phyloP scores from a whole-genome alignment of 2,113 vertebrate species.

The Heloderma charlesbogerti region DNA sequence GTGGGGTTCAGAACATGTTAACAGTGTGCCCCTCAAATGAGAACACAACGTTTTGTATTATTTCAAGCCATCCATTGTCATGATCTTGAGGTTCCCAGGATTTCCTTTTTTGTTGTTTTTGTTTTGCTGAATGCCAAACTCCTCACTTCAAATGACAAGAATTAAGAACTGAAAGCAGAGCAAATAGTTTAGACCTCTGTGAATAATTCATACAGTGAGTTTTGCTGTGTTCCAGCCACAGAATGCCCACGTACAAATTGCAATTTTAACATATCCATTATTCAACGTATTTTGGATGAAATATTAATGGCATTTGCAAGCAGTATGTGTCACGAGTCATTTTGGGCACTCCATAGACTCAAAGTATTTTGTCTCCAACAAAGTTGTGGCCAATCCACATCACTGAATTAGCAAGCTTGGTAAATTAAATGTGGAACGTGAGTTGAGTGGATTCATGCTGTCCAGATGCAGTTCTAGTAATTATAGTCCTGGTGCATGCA shows the following conservation, averaged over 20 bases:
- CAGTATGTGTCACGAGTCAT: not conserved
- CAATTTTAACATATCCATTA: conserved; percentile 43
- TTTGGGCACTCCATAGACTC: not conserved
- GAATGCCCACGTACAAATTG: conserved; percentile 30
- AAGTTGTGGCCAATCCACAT: not conserved
- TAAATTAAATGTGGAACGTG: not conserved
- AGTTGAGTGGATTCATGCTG: not conserved
- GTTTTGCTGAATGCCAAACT: not conserved
- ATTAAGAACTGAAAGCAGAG: conserved; percentile 16
- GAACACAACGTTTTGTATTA: not conserved
- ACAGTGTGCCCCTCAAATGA: not conserved
- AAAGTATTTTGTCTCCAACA: conserved; percentile 20
- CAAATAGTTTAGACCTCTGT: conserved; percentile 30
- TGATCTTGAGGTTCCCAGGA: not conserved
- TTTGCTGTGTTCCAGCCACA: conserved; percentile 8
- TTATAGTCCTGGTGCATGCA: not conserved
- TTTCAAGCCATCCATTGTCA: not conserved
- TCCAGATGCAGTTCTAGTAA: not conserved
- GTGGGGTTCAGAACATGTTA: not conserved
- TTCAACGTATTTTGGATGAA: conserved; percentile 28
- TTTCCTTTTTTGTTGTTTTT: not conserved
- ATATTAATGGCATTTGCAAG: conserved; percentile 40
- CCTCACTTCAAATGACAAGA: conserved; percentile 27
- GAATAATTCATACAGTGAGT: conserved; percentile 35
- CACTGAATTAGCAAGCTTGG: not conserved